Conservation (phyloP, 2,113 vertebrate genomes). For the Nycticorax nycticorax region DNA sequence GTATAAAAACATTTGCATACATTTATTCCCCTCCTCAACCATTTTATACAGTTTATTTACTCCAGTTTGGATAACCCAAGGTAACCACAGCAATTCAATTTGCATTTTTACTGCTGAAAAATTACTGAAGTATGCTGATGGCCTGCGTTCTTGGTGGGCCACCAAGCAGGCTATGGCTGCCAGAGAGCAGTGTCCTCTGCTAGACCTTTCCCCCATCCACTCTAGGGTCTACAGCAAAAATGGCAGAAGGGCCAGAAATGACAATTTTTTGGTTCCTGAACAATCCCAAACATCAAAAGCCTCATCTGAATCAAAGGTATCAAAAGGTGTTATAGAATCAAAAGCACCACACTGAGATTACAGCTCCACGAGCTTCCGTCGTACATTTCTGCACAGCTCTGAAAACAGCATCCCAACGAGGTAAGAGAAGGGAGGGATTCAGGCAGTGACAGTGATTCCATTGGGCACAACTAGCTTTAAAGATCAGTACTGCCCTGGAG, state of each 20-base stretch:
- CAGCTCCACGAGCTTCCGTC: background rate
- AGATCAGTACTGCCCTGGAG: background rate
- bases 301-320: background rate
- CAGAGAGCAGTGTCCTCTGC: background rate
- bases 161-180: background rate
- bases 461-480: background rate
- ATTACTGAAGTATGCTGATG: background rate
- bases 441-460: background rate
- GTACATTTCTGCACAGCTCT: background rate
- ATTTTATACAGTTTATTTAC: background rate
- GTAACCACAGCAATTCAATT: background rate
- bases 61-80: background rate
- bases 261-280: background rate
- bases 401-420: background rate
- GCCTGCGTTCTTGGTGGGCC: background rate
- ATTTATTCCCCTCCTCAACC: background rate
- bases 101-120: background rate
- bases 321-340: background rate
- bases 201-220: background rate
- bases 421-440: background rate
- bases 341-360: background rate
- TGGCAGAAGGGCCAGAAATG: background rate
- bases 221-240: background rate
- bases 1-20: background rate
- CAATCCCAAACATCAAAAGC: background rate